Base-by-base conservation (phyloP, 2,888 invertebrate species). In the Agrochola lychnidis region DNA sequence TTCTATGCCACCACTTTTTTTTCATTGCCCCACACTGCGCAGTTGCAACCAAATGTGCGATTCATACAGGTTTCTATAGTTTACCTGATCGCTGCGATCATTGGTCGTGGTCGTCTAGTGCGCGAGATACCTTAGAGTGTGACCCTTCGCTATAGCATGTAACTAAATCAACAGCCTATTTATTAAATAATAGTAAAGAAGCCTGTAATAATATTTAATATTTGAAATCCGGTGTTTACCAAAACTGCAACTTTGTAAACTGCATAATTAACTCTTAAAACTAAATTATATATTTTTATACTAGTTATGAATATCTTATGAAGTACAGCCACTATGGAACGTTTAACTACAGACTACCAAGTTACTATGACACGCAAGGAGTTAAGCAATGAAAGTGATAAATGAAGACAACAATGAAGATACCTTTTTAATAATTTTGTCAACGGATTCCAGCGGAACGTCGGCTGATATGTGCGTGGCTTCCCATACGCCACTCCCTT, bases 381-480 rank as follows among this genome's bases (percentile, higher is more conserved):
- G 69, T 68, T 45, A 73, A 81, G 62, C 62, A 67, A 81, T 61
- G 66, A 75, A 48, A 51, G 14, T 73, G 72, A 72, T 70, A n/a
- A 42, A 67, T 73, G 36, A 73, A 40, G 48, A 57, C 59, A 81
- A 75, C 48, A 73, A 62, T 78, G 40, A 30, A 61, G 70, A 84
- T 91, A 97, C 97, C 96, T 97, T 97, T 85, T 97, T 97, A 14
- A 94, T 91, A 74, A 96, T 93, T 88, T 97, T 97, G 42, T 97
- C 96, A 63, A 95, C 91, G 1, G 92, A 89, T 9, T 95, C 96
- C 85, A 92, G 88, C 40, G 94, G 94, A 4, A 89, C 89, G 73
- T 94, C 96, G 64, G 61, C 84, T 42, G 87, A 57, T 9, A 87
- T 45, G 19, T 78, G 91, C 12, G 79, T 78, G 30, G 87, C 89